A percentile compares a stretch with the other conserved stretches of the same genome.
Evolutionary conservation across 2,113 vertebrate genomes (phyloP).

Genomic region (Picathartes gymnocephalus): DNA sequence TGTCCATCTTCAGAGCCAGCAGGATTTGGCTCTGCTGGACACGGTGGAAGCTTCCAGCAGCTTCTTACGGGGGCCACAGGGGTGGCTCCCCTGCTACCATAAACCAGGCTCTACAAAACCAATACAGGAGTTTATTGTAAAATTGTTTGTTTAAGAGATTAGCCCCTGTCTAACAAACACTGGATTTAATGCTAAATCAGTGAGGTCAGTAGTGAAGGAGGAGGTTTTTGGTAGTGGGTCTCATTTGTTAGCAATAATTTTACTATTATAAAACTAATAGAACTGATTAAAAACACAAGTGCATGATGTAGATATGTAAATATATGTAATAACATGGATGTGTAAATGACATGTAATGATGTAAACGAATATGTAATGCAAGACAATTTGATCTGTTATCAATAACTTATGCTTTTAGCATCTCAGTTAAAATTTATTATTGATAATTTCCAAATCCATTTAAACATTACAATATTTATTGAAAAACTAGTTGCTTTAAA

Average conservation of each 20-base stretch:
- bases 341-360: neutral
- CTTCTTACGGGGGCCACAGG: neutral
- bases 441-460: neutral
- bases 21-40: neutral
- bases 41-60: neutral
- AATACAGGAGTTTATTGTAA: neutral
- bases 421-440: neutral
- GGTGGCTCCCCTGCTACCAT: no score
- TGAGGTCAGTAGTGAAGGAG: neutral
- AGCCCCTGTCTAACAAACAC: neutral
- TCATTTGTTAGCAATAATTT: neutral
- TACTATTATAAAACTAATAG: neutral
- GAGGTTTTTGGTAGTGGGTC: neutral
- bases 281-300: neutral
- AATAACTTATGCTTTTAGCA: neutral
- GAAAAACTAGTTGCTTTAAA: neutral
- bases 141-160: neutral
- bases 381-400: neutral
- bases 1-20: neutral
- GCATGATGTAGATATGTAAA: neutral
- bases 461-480: neutral
- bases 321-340: no score
- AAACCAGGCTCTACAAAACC: neutral
- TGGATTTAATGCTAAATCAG: neutral
- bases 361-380: neutral